Evolutionary conservation across 2,113 vertebrate species (phyloP), one percentile per base, ranked within the genome.

Genomic region (Ctenomys sociabilis): DNA sequence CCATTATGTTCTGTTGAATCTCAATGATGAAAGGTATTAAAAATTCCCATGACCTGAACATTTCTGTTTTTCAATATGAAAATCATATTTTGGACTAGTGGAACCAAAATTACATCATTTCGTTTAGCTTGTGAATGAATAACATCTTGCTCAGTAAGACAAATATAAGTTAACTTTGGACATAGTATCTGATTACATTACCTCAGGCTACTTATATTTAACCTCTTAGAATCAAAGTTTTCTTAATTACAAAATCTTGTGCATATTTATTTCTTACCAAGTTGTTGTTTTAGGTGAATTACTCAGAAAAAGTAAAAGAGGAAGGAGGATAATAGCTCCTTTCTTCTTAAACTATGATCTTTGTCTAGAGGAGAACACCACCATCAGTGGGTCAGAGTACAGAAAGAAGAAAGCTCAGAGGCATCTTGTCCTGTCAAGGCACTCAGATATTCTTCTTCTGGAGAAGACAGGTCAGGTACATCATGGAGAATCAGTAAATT

Each of bases 321-420:
- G 85, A 26, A 72, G 66, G 26, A 95, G 61, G 49, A 19, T n/a
- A n/a, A n/a, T n/a, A n/a, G n/a, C 22, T 85, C 64, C 37, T 93
- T 94, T 89, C 30, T 86, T 1, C 57, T 54, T 83, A 54, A 0
- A 57, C 4, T 4, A 21, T 26, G 54, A 35, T 92, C 4, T 22
- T 52, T 86, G 30, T 66, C 45, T 59, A 83, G 61, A 35, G 8
- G 54, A 7, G 24, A 68, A 64, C 5, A 68, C 52, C 73, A 26
- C 32, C 64, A n/a, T 81, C 22, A 86, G 7, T 87, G 72, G 32
- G 52, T 61, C 61, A 91, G 49, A n/a, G 32, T 75, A 80, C 57
- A 10, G 43, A 94, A 95, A 95, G 83, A 91, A 95, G 16, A 95
- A 92, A 96, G 54, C 6, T 61, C 19, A 78, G 64, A 80, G 9